Conservation (phyloP, 2,888 invertebrate species). For the Ichneumon xanthorius region DNA sequence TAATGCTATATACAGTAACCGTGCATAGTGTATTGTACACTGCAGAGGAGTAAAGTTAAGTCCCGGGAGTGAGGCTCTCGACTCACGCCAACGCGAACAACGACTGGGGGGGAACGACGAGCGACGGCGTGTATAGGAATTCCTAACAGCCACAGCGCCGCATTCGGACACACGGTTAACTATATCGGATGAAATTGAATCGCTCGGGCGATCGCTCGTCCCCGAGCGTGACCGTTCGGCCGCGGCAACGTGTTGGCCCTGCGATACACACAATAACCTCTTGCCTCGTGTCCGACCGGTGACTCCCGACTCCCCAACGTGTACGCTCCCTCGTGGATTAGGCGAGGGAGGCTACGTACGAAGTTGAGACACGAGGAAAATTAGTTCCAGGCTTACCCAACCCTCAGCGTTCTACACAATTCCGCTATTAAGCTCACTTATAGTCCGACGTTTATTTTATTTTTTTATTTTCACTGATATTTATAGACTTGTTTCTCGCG, state of each 20-base stretch:
- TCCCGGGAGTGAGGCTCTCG: conserved; percentile 42
- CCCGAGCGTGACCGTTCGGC: conserved; percentile 18
- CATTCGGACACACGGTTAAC: background rate
- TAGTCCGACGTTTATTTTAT: background rate
- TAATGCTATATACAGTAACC: background rate
- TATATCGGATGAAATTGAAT: conserved; percentile 38
- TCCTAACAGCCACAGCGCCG: conserved; percentile 17
- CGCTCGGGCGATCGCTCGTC: conserved; percentile 33
- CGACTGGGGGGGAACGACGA: conserved; percentile 10
- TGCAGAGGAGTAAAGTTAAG: conserved; percentile 27
- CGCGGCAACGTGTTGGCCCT: background rate
- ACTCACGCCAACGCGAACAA: conserved; percentile 44
- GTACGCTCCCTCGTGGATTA: background rate
- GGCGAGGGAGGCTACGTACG: background rate
- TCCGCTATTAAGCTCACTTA: background rate
- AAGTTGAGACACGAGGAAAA: conserved; percentile 30
- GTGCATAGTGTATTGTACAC: conserved; percentile 15
- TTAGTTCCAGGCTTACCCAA: conserved; percentile 13
- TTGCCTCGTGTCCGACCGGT: background rate
- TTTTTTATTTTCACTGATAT: background rate
- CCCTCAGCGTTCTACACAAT: background rate
- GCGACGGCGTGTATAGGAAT: conserved; percentile 24
- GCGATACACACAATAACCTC: conserved; percentile 10
- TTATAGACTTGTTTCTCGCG: background rate
- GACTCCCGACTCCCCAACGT: conserved; percentile 11